Percentiles rank a stretch among this genome's conserved stretches.
These are phyloP conservation scores for Tautogolabrus adspersus DNA, from an alignment of 2,113 vertebrate species.

Conservation along the genomic window DNA sequence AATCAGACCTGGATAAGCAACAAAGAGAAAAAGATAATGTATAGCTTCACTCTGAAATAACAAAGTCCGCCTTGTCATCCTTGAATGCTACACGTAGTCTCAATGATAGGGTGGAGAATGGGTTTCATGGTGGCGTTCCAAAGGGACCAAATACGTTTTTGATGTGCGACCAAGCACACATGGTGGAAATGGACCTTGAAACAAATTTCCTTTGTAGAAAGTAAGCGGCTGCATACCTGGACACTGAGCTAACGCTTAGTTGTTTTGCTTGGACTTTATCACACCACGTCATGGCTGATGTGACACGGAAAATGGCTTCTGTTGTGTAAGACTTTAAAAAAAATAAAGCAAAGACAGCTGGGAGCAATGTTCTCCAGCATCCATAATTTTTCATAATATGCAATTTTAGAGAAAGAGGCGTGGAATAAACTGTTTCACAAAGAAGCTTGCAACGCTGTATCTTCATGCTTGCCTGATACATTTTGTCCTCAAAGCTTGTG, in stretches of 20 bases:
- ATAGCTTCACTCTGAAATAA: constrained; percentile 17
- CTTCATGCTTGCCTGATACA: constrained; percentile 6
- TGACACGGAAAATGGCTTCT: constrained; percentile 26
- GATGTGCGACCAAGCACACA: constrained; percentile 46
- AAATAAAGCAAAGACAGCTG: constrained; percentile 19
- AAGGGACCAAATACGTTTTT: constrained; percentile 31
- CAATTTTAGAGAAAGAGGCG: constrained; percentile 46
- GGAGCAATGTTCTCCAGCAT: constrained; percentile 15
- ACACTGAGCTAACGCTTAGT: constrained; percentile 47
- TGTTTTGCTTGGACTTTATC: constrained; percentile 50
- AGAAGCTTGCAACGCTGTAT: background rate
- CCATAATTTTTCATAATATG: constrained; percentile 12
- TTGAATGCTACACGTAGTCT: constrained; percentile 17
- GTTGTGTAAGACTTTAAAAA: constrained; percentile 22
- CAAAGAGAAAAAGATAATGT: background rate
- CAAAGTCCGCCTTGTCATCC: constrained; percentile 5
- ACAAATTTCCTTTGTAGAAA: constrained; percentile 68
- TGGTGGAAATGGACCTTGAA: constrained; percentile 71
- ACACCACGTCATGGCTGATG: background rate
- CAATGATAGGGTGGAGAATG: background rate
- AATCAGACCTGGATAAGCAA: background rate
- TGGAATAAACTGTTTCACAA: constrained; percentile 67
- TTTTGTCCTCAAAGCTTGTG: constrained; percentile 37
- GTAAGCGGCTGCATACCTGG: constrained; percentile 63
- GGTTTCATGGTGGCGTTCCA: constrained; percentile 46